Base-by-base conservation (phyloP, 2,888 invertebrate genomes). In the Ommatoiulus sabulosus region DNA sequence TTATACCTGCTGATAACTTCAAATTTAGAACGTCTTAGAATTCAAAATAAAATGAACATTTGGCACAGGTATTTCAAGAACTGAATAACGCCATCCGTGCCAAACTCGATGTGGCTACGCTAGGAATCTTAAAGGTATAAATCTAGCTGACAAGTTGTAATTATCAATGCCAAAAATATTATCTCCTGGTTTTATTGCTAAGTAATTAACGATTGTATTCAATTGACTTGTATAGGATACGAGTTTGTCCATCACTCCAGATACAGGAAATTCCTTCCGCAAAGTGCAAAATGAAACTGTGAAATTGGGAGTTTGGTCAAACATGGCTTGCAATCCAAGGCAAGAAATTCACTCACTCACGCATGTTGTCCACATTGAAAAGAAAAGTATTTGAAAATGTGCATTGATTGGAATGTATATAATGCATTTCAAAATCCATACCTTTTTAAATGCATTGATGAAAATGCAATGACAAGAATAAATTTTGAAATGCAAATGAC, bases 301-400 rank as follows among this genome's bases (percentile, higher is more conserved):
- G 44, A 44, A 85, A 44, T n/a, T 85, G 85, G 85, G 44, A 44
- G 85, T 85, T 44, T 85, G 85, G 85, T 85, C 85, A 44, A 85
- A 85, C 44, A 85, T 85, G 85, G 85, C 85, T 46, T 85, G 85
- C 46, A 85, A 85, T 85, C 85, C 85, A 44, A 44, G 85, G 43
- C 12, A 46, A 85, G 35, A 6, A n/a, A 44, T 24, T 72, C 24
- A 72, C 17, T 6, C 6, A 46, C 5, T 7, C 5, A 46, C 8
- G 46, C 8, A 8, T 46, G 46, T 7, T 7, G 46, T 5, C 8
- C 6, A 46, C 8, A 46, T 8, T 46, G 5, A 46, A 7, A 8
- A 46, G 46, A 46, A n/a, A n/a, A n/a, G n/a, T n/a, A n/a, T n/a
- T n/a, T n/a, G n/a, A n/a, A n/a, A n/a, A n/a, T n/a, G n/a, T n/a